These are phyloP conservation scores for Perdita meconis DNA, from an alignment of 2,888 invertebrate genomes.

Conservation along the genomic window DNA sequence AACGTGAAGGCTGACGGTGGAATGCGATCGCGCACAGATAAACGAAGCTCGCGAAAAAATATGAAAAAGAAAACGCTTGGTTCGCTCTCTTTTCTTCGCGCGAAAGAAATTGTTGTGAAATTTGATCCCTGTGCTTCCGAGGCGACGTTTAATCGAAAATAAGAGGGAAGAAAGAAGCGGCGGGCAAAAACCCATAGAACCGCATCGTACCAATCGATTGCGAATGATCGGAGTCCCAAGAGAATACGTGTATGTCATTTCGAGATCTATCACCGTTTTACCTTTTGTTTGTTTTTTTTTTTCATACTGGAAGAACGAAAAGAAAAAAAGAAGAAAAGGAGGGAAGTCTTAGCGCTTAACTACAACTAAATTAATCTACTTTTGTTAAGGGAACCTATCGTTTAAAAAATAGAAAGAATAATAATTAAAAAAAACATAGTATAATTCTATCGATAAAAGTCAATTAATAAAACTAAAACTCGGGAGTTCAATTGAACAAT, in stretches of 20 bases:
- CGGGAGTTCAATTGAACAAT: neutral
- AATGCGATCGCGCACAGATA: neutral
- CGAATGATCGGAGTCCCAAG: neutral
- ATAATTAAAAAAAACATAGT: constrained; percentile 17
- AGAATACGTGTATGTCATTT: constrained; percentile 12
- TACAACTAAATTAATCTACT: constrained; percentile 38
- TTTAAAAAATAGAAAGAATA: constrained; percentile 49
- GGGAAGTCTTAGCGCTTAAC: constrained; percentile 20
- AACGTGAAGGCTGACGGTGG: neutral
- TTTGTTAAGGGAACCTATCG: constrained; percentile 50
- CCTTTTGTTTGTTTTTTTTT: too few relatives aligned
- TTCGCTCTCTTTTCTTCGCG: too few relatives aligned
- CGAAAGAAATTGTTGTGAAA: neutral
- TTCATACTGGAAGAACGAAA: constrained; percentile 3
- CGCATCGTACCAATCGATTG: too few relatives aligned
- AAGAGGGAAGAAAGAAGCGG: neutral
- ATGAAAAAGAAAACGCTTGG: too few relatives aligned
- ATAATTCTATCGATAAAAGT: constrained; percentile 12
- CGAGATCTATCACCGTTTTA: constrained; percentile 45
- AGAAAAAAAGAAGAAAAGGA: constrained; percentile 16
- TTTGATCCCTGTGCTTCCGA: neutral
- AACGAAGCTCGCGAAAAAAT: neutral
- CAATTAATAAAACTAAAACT: constrained; percentile 40
- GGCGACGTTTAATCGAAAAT: neutral
- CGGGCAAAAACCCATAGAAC: neutral